A percentile compares a stretch with the other conserved stretches of the same genome.
phyloP scores from a whole-genome alignment of 1,140 invertebrate genomes.

The Drosophila malerkotliana region DNA sequence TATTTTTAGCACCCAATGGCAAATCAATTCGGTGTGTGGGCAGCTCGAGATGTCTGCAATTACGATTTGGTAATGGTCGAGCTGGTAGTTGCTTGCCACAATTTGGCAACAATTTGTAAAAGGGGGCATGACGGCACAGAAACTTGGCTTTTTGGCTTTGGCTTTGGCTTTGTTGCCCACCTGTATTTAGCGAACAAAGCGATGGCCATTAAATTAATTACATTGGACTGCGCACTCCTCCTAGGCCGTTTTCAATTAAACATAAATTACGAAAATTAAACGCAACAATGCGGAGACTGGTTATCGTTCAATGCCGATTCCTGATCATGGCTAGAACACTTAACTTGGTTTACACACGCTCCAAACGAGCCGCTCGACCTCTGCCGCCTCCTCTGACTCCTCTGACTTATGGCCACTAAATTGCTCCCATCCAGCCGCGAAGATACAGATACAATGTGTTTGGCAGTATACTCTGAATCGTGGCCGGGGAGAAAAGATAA shows the following conservation, averaged over 20 bases:
- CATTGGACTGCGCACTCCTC: conserved; percentile 41
- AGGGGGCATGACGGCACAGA: conserved; percentile 40
- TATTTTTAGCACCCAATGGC: conserved; percentile 42
- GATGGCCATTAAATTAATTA: conserved; percentile 79
- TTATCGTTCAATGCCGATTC: conserved; percentile 33
- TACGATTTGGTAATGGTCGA: conserved; percentile 26
- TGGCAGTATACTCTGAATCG: conserved; percentile 17
- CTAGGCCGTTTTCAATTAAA: conserved; percentile 65
- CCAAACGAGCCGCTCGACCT: conserved; percentile 45
- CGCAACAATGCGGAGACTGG: conserved; percentile 42
- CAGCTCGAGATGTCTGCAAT: conserved; percentile 18
- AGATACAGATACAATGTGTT: background rate
- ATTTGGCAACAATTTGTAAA: conserved; percentile 41
- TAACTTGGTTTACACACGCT: conserved; percentile 46
- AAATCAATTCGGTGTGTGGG: conserved; percentile 64
- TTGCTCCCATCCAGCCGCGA: conserved; percentile 31
- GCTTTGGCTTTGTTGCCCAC: conserved; percentile 36
- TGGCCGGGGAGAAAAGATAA: conserved; percentile 27
- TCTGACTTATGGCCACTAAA: conserved; percentile 68
- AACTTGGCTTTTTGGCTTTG: conserved; percentile 6
- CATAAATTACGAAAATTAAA: conserved; percentile 59
- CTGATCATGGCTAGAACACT: conserved; percentile 45
- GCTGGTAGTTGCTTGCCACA: conserved; percentile 18
- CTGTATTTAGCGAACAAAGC: conserved; percentile 51
- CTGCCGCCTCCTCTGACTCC: conserved; percentile 7